These are phyloP conservation scores for Rhynchophorus ferrugineus DNA, from an alignment of 1,140 invertebrate genomes.

Conservation along the genomic window DNA sequence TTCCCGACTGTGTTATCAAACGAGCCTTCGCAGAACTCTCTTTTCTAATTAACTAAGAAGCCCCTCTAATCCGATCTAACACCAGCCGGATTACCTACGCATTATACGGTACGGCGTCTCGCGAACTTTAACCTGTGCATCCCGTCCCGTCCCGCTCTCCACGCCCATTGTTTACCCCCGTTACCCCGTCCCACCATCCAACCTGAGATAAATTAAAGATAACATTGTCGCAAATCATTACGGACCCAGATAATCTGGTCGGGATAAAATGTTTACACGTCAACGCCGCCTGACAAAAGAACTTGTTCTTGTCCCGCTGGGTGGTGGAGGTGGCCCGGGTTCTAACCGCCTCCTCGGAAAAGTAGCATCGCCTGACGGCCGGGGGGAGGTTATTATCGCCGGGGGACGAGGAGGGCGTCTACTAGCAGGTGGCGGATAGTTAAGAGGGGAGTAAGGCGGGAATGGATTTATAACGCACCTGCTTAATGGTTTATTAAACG, in stretches of 20 bases:
- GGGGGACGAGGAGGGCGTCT: not conserved
- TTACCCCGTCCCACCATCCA: too few relatives aligned
- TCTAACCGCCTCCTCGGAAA: not conserved
- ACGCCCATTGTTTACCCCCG: too few relatives aligned
- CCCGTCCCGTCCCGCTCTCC: too few relatives aligned
- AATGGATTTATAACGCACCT: slow-evolving; percentile 1
- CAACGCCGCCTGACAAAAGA: too few relatives aligned
- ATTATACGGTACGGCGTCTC: too few relatives aligned
- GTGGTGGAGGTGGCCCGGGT: not conserved
- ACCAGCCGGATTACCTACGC: too few relatives aligned
- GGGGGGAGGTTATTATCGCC: not conserved
- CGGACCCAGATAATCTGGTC: not conserved
- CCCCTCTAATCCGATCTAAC: too few relatives aligned
- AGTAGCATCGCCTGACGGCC: not conserved
- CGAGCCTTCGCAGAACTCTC: too few relatives aligned
- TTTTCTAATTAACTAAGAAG: too few relatives aligned
- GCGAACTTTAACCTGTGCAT: too few relatives aligned
- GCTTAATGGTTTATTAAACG: not conserved
- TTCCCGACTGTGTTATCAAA: too few relatives aligned
- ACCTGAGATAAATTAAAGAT: slow-evolving; percentile 1
- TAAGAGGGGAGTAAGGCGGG: not conserved
- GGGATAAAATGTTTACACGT: not conserved
- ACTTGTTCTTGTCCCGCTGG: not conserved
- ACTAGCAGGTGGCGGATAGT: not conserved
- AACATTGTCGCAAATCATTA: slow-evolving; percentile 2